Conservation (phyloP, 2,797 vertebrate genomes). For the Euphonia xanthogaster region DNA sequence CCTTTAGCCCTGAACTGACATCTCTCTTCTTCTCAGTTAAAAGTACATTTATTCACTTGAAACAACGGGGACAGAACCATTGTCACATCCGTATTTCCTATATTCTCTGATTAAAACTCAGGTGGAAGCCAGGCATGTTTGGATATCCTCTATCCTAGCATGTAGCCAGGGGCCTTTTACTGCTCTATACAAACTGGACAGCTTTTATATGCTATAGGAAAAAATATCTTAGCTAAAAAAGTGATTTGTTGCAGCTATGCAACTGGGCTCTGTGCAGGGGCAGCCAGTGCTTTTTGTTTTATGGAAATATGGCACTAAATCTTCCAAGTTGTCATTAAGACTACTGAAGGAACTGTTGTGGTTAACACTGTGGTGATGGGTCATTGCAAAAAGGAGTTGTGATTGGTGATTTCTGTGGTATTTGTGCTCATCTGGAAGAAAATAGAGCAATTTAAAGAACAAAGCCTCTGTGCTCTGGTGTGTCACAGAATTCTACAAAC, state of each 20-base stretch:
- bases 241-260: neutral
- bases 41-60: neutral
- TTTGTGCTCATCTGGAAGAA: neutral
- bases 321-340: neutral
- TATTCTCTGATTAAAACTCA: neutral
- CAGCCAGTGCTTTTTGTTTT: neutral
- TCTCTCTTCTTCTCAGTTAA: neutral
- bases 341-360: neutral
- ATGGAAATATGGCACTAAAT: neutral
- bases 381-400: neutral
- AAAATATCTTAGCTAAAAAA: neutral
- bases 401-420: neutral
- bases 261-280: neutral
- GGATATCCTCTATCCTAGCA: neutral
- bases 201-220: neutral
- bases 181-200: neutral
- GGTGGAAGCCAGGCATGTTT: neutral
- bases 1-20: neutral
- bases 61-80: neutral
- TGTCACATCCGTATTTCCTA: neutral
- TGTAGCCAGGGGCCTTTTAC: neutral
- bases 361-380: neutral
- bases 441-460: neutral
- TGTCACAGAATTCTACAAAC: neutral
- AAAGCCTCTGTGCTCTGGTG: neutral